Evolutionary conservation across 2,888 invertebrate genomes (phyloP).

Genomic region (Atherix ibis): DNA sequence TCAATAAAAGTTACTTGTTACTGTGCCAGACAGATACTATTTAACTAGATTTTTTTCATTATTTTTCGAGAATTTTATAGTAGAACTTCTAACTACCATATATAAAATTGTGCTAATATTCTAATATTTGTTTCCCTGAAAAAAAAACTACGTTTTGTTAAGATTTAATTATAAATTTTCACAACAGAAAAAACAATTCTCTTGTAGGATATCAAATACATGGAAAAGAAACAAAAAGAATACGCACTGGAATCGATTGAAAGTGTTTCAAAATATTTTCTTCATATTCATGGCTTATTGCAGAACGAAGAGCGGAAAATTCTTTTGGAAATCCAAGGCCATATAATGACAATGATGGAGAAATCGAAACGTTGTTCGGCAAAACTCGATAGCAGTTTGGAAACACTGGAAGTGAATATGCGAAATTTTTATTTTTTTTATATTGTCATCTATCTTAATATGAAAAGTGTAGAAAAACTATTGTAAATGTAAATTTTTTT

Average conservation of each 20-base stretch:
- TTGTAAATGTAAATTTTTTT: not conserved
- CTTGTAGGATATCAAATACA: slow-evolving; percentile 19
- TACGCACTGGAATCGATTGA: slow-evolving; percentile 19
- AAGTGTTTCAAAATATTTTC: slow-evolving; percentile 20
- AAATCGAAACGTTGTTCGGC: slow-evolving; percentile 1
- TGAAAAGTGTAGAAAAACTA: not conserved
- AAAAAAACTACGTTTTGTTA: not conserved
- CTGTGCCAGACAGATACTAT: no score
- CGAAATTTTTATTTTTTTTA: no score
- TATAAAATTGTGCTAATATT: no score
- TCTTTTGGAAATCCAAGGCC: slow-evolving; percentile 17
- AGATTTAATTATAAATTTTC: not conserved
- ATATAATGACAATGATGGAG: not conserved
- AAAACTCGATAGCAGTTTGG: slow-evolving; percentile 1
- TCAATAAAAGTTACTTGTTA: no score
- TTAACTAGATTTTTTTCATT: no score
- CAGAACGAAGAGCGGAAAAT: slow-evolving; percentile 22
- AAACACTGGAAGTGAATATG: slow-evolving; percentile 8
- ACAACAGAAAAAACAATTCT: not conserved
- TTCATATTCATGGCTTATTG: slow-evolving; percentile 22
- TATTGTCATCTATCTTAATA: no score
- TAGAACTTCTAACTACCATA: no score
- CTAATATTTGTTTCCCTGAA: no score
- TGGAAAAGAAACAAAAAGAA: slow-evolving; percentile 19
- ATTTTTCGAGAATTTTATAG: no score